A percentile compares a stretch with the other conserved stretches of the same genome.
Conservation (phyloP, 1,140 invertebrate species). For the Macrotrachela quadricornifera region DNA sequence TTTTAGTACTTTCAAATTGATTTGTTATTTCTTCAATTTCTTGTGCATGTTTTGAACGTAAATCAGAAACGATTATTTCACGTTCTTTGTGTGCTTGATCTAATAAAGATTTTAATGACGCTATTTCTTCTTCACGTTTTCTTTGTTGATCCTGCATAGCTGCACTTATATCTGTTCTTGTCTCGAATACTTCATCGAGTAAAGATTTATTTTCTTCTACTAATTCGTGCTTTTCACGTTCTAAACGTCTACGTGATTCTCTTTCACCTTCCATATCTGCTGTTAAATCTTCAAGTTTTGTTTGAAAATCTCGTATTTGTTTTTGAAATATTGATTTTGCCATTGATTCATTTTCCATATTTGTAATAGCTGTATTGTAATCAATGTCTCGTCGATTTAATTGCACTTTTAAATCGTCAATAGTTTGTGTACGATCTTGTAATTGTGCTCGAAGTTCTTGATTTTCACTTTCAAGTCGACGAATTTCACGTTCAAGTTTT, state of each 20-base stretch:
- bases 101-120: background rate
- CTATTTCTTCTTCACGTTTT: conserved; percentile 4
- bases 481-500: conserved; percentile 69
- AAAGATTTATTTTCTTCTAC: conserved; percentile 7
- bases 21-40: conserved; percentile 62
- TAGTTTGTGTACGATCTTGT: conserved; percentile 49
- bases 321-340: conserved; percentile 48
- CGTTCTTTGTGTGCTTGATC: background rate
- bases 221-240: conserved; percentile 3
- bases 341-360: conserved; percentile 70
- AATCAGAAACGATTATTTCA: conserved; percentile 34
- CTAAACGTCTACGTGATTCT: background rate
- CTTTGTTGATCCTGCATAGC: conserved; percentile 3
- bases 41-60: conserved; percentile 67
- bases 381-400: conserved; percentile 81
- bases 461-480: conserved; percentile 49
- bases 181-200: conserved; percentile 1
- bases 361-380: conserved; percentile 59
- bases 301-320: conserved; percentile 1
- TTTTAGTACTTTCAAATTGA: conserved; percentile 53
- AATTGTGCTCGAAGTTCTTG: conserved; percentile 80
- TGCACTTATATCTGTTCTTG: conserved; percentile 2
- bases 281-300: conserved; percentile 3
- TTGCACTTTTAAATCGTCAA: conserved; percentile 74
- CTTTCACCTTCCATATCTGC: conserved; percentile 7